Base-by-base conservation (phyloP, 2,113 vertebrate species). In the Macrotis lagotis region DNA sequence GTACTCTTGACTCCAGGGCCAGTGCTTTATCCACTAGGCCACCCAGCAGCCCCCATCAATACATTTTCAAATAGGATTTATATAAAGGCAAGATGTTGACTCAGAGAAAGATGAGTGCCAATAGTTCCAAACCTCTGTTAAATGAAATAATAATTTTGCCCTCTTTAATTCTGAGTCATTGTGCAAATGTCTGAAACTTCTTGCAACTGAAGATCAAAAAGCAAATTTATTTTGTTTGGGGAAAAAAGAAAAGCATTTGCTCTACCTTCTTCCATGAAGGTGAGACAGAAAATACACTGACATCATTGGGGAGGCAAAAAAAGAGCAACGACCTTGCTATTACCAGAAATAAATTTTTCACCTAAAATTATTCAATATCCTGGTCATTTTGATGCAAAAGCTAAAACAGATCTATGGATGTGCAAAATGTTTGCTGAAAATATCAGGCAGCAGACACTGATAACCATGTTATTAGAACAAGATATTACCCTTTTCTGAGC, bases 221-320 rank as follows among this genome's bases (percentile, higher is more conserved):
- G 89, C 10, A 26, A 88, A n/a, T 9, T 44, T 25, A 49, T 90
- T 91, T 16, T 89, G 26, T 95, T 74, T n/a, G 10, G 50, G 74
- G n/a, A 28, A 44, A 74, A 1, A 74, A 19, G 37, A 2, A 74
- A 2, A 74, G 66, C 25, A 3, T 90, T 55, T 94, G 50, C 7
- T 88, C 51, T 88, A 24, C 8, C 7, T 59, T 53, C 26, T 92
- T 95, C 37, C 89, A 0, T 48, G 49, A 90, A 90, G 19, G 31
- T 66, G 11, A 96, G 12, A 25, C 74, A 90, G 94, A 95, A 94
- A 89, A 52, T 48, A 74, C 50, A 93, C 92, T 89, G 31, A 22
- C 92, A 95, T 48, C 89, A 10, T 52, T 89, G 48, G 66, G 49
- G 83, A 53, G 89, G 3, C 50, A 50, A 28, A 90, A 94, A 59